Base-by-base conservation (phyloP, 2,888 invertebrate genomes). In the Ligdia adustata region DNA sequence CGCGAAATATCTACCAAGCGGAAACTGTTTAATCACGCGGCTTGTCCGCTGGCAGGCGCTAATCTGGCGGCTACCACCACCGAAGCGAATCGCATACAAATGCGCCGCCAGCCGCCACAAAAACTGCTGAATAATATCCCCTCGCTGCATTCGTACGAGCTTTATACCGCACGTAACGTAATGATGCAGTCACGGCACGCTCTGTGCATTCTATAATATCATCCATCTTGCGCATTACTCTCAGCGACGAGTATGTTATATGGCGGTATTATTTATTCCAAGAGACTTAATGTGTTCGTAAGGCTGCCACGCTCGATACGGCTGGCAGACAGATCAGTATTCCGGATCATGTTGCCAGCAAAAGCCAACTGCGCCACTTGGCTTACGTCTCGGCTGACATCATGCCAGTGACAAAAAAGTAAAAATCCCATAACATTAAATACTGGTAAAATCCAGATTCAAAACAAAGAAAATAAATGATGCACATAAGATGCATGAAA, bases 41-140 rank as follows among this genome's bases (percentile, higher is more conserved):
- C 66, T 66, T 72, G 68, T 70, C 69, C 67, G 64, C 64, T 63
- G 69, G 70, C 71, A 75, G 74, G 72, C 78, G 78, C 82, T 84
- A 83, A 87, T 86, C 81, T 82, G 77, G 73, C 76, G 70, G 67
- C 77, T 75, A 72, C 76, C 75, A 69, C 66, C 79, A 75, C 78
- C 76, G 74, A 70, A 81, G 80, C 82, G 84, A 78, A 86, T 81
- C 79, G 82, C 82, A 86, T 85, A 86, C 83, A 85, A 87, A 87
- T 84, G 80, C 73, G 72, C 78, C 78, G 71, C 66, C 69, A 69
- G 71, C 64, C 67, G 64, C 61, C 58, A 78, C 75, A 86, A 85
- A 86, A 86, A 87, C 77, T 81, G 81, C 82, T 83, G 82, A 82
- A 80, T 84, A 85, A 87, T 79, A 79, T 79, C 75, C 76, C 75